Base-by-base conservation (phyloP, 2,888 invertebrate genomes). In the Strigamia maritima region DNA sequence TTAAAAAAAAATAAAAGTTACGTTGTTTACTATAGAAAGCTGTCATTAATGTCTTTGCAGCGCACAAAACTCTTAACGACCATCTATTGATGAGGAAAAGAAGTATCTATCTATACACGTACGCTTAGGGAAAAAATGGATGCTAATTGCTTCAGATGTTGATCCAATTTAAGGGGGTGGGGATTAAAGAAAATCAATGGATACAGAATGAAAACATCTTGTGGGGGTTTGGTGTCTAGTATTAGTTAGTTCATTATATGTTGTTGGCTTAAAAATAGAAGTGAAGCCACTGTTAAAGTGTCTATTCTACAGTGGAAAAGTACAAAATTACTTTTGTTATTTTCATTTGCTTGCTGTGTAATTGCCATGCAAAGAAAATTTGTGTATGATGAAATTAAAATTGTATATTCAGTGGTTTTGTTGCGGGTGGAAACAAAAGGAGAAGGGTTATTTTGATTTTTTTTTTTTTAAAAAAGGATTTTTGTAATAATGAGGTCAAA, bases 21-120 rank as follows among this genome's bases (percentile, higher is more conserved):
- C 26, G 24, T 70, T 70, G 70, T 26, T 28, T 28, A 70, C 28
- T 70, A 28, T 26, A 70, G 70, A 28, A 70, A 70, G 26, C 70
- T 70, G 28, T 70, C 70, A 70, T 70, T 70, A 70, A 28, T 1
- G 16, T 54, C 54, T 54, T 19, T 22, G n/a, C 19, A 10, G 1
- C 26, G 70, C n/a, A 70, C 26, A 70, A 70, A 70, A 70, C 28
- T 70, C 70, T 70, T 70, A 70, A 70, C 70, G 70, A 70, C 28
- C 70, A 70, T 70, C 70, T 70, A 70, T 70, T 70, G 70, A 70
- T 28, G 70, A 12, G 19, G 12, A 65, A 65, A 24, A 49, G 49
- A 24, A 65, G 60, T n/a, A n/a, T n/a, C 28, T 28, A 26, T 70
- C 12, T 70, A n/a, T 70, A 70, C 44, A 44, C 44, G n/a, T n/a